Conservation (phyloP, 2,113 vertebrate genomes). For the Centrocercus urophasianus region DNA sequence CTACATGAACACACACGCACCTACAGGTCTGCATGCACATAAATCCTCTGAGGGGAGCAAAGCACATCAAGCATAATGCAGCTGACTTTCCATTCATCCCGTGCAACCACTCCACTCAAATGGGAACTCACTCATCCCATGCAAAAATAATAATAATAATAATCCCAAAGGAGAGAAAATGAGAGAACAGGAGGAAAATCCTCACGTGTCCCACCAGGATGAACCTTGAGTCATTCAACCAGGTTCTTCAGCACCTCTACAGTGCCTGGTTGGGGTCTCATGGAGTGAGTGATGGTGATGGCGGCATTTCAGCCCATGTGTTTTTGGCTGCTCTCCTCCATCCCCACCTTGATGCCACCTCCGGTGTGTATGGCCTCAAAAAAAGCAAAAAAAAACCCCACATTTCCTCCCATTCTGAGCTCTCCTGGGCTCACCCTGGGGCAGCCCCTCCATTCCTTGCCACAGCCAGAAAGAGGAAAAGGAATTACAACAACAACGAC, state of each 20-base stretch:
- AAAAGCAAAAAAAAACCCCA: background rate
- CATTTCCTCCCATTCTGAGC: constrained; percentile 31
- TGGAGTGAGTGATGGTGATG: background rate
- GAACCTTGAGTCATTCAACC: background rate
- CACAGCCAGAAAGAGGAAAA: constrained; percentile 72
- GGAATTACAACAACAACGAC: background rate
- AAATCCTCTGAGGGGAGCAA: background rate
- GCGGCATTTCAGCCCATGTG: background rate
- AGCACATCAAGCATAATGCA: background rate
- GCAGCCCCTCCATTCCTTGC: background rate
- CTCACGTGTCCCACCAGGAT: background rate
- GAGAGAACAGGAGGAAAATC: background rate
- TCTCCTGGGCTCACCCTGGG: background rate
- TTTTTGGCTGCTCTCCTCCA: background rate
- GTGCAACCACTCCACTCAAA: background rate
- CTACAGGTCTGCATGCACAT: accelerated
- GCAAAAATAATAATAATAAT: too few species aligned
- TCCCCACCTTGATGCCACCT: background rate
- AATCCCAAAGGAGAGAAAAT: too few species aligned
- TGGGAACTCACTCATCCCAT: background rate
- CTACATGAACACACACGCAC: background rate
- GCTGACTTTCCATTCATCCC: constrained; percentile 2
- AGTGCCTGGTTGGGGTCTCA: background rate
- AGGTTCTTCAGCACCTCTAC: background rate
- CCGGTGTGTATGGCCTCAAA: background rate